Conservation (phyloP, 2,888 invertebrate genomes). For the Artemia sinica region DNA sequence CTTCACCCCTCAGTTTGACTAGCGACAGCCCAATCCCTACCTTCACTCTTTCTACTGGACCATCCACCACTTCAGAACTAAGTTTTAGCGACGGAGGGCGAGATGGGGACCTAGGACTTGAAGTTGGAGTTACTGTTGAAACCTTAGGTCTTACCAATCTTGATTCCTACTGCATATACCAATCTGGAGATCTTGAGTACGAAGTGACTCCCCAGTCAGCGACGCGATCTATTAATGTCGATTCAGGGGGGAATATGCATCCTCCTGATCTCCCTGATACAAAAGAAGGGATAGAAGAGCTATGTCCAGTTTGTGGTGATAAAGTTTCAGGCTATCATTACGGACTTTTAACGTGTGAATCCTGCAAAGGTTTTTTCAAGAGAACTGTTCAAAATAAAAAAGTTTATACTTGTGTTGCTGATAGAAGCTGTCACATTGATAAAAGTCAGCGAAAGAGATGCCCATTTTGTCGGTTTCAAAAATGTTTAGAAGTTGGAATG, state of each 20-base stretch:
- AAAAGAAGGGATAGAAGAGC: conserved; percentile 83
- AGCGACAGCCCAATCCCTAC: background rate
- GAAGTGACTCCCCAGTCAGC: conserved; percentile 16
- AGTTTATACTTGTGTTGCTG: conserved; percentile 97
- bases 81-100: conserved; percentile 1
- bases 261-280: conserved; percentile 66
- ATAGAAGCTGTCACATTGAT: conserved; percentile 93
- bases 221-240: background rate
- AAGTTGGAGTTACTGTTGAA: conserved; percentile 26
- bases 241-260: background rate
- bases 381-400: conserved; percentile 99
- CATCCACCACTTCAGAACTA: background rate
- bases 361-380: conserved; percentile 98
- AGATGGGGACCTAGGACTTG: conserved; percentile 20
- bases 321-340: conserved; percentile 99
- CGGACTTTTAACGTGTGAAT: conserved; percentile 95
- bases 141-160: conserved; percentile 20
- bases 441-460: conserved; percentile 97
- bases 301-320: conserved; percentile 95
- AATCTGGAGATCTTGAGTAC: conserved; percentile 17
- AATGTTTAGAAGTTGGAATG: conserved; percentile 98
- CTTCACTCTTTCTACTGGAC: conserved; percentile 1
- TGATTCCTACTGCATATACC: conserved; percentile 22
- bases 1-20: background rate
- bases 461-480: conserved; percentile 96